A percentile compares a stretch with the other conserved stretches of the same genome.
Conservation (phyloP, 1,140 invertebrate genomes). For the Eriosoma lanigerum region DNA sequence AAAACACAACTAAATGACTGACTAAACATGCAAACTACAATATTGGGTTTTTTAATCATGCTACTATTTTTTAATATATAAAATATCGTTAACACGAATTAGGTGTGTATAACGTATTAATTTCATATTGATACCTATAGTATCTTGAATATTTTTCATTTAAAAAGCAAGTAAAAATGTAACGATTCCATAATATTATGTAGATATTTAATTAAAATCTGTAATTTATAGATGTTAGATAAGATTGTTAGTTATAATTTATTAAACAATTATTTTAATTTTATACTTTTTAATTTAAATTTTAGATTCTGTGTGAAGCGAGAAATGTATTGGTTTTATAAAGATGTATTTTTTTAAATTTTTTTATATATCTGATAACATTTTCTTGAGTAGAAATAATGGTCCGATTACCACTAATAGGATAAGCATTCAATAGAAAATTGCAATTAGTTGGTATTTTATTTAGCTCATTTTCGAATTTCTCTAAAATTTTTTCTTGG, state of each 20-base stretch:
- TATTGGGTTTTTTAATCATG: not conserved
- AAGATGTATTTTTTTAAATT: too few relatives aligned
- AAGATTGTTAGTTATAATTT: conserved; percentile 17
- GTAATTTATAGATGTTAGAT: not conserved
- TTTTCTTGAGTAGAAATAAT: too few relatives aligned
- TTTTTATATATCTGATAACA: too few relatives aligned
- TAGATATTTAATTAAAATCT: not conserved
- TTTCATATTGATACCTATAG: too few relatives aligned
- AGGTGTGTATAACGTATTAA: not conserved
- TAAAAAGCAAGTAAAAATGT: conserved; percentile 5
- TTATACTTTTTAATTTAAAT: not conserved
- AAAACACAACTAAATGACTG: not conserved
- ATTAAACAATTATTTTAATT: conserved; percentile 27
- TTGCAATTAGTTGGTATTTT: too few relatives aligned
- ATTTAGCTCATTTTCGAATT: too few relatives aligned
- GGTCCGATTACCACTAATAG: too few relatives aligned
- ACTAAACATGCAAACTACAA: not conserved
- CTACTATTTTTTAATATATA: not conserved
- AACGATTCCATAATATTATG: not conserved
- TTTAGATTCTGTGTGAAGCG: too few relatives aligned
- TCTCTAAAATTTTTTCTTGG: too few relatives aligned
- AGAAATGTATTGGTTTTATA: too few relatives aligned
- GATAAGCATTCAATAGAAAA: too few relatives aligned
- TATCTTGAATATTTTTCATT: not conserved
- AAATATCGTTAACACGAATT: not conserved